Evolutionary conservation across 2,113 vertebrate genomes (phyloP), one percentile per base, ranked within the genome.

Genomic region (Hiodon tergisus): DNA sequence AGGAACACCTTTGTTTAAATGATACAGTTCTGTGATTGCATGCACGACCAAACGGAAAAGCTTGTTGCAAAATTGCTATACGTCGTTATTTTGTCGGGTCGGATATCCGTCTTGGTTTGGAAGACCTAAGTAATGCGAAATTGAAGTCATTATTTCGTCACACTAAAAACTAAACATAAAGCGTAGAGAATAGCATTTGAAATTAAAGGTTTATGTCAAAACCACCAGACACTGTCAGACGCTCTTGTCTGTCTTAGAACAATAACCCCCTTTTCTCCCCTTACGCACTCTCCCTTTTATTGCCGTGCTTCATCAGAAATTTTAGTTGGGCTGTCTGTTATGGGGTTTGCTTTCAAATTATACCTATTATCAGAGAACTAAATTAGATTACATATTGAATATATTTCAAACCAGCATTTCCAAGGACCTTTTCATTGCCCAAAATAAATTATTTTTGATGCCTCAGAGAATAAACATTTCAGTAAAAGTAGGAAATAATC

Each of bases 331-430:
- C 58, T 53, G 48, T 16, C 71, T 72, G 58, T 60, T 52, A 52
- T 5, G 63, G 48, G 46, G 46, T 66, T 66, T 62, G 47, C 47
- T 11, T 51, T 8, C 52, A 10, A 72, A 72, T 52, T 62, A 72
- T 61, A 58, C 6, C 51, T 50, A 4, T 52, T 51, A 61, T 59
- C 47, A 72, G n/a, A 16, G 14, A 7, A 72, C 16, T 5, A 72
- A 61, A 51, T 72, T 62, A 72, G 50, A 72, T 72, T 59, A n/a
- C 70, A 61, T 11, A 62, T 50, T 72, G 47, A 72, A 59, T 72
- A 46, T 72, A 72, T 72, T 52, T 72, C 46, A 72, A 72, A 50
- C 48, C 58, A 62, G 31, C 31, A 31, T 31, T 14, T 58, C 10
- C 59, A 62, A 48, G 71, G 51, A 72, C 59, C 63, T 1, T 8